Conservation (phyloP, 1,140 invertebrate genomes). For the Oryzaephilus surinamensis region DNA sequence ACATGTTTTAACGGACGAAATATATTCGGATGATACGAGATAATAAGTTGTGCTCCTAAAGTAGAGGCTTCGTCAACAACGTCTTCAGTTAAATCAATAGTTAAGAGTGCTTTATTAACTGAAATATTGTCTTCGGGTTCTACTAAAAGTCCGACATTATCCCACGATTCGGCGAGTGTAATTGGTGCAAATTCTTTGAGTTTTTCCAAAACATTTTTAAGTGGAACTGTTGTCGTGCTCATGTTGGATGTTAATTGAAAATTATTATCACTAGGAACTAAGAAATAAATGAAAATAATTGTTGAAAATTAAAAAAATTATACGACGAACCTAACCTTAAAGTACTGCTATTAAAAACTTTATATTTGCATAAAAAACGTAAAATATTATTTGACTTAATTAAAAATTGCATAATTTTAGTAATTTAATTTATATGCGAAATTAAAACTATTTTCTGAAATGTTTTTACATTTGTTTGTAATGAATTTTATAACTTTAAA, state of each 20-base stretch:
- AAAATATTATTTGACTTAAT: too few relatives aligned
- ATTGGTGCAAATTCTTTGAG: constrained; percentile 62
- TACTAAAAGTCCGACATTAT: constrained; percentile 88
- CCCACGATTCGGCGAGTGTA: constrained; percentile 75
- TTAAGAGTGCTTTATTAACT: constrained; percentile 67
- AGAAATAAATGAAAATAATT: too few relatives aligned
- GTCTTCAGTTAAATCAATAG: constrained; percentile 86
- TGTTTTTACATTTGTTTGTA: too few relatives aligned
- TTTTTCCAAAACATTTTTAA: constrained; percentile 17
- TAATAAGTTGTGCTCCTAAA: constrained; percentile 62
- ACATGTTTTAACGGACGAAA: constrained; percentile 76
- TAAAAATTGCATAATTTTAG: too few relatives aligned
- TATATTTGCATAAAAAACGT: too few relatives aligned
- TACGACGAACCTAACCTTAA: too few relatives aligned
- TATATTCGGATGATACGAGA: constrained; percentile 94
- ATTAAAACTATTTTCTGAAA: too few relatives aligned
- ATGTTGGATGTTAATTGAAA: too few relatives aligned
- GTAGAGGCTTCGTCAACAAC: constrained; percentile 77
- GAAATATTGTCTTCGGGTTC: constrained; percentile 56
- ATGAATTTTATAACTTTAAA: too few relatives aligned
- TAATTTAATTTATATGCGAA: too few relatives aligned
- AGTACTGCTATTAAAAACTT: too few relatives aligned
- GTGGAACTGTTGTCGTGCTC: constrained; percentile 8
- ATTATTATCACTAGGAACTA: constrained; percentile 1
- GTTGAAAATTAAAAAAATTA: too few relatives aligned